Evolutionary conservation across 1,140 invertebrate genomes (phyloP).

Genomic region (Artemia franciscana): DNA sequence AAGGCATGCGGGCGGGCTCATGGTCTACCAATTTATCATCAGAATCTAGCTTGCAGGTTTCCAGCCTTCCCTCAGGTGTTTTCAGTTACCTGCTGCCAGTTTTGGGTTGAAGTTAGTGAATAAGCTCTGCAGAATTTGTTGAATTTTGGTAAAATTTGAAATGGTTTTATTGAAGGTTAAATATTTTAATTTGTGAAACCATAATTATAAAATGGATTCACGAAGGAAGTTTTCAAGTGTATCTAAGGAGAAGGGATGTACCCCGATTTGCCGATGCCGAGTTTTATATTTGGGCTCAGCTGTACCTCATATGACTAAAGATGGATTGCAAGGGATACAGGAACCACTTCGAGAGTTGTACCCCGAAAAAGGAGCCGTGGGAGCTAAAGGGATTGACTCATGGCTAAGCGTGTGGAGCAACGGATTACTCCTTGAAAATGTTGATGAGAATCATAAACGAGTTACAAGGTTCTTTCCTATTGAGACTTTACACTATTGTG

Average conservation of each 20-base stretch:
- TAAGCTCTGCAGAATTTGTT: too few species aligned
- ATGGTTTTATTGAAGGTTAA: too few species aligned
- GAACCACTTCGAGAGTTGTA: constrained; percentile 89
- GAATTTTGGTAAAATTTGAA: too few species aligned
- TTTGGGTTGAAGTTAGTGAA: too few species aligned
- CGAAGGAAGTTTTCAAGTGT: neutral
- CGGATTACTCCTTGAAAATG: constrained; percentile 82
- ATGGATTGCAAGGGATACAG: constrained; percentile 90
- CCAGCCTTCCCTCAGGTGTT: too few species aligned
- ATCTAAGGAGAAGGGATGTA: constrained; percentile 25
- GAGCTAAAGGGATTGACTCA: constrained; percentile 77
- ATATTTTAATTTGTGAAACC: too few species aligned
- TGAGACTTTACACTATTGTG: constrained; percentile 86
- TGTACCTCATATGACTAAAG: constrained; percentile 90
- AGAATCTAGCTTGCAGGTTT: too few species aligned
- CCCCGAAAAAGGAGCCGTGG: constrained; percentile 60
- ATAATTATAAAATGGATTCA: too few species aligned
- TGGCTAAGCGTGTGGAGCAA: constrained; percentile 95
- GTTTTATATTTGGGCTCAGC: constrained; percentile 95
- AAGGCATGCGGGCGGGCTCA: too few species aligned
- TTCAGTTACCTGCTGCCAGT: too few species aligned
- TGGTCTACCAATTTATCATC: too few species aligned
- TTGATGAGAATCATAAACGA: constrained; percentile 80
- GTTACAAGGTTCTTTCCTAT: constrained; percentile 94
- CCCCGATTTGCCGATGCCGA: constrained; percentile 79